Percentiles rank a stretch among this genome's conserved stretches.
Conservation (phyloP, 2,888 invertebrate genomes). For the Drosophila colorata region DNA sequence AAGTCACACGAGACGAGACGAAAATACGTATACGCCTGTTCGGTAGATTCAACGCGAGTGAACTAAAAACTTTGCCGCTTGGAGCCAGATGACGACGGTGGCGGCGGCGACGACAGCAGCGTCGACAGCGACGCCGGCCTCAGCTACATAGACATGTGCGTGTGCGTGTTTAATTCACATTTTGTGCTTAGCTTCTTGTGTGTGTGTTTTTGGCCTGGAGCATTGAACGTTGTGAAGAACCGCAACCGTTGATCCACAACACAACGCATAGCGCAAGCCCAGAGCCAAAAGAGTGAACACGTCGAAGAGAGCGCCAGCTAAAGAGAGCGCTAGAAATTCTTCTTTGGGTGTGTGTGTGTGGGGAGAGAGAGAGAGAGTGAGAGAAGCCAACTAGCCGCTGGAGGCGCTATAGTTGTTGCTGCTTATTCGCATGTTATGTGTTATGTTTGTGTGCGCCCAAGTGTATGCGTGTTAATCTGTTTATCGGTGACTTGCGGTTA, state of each 20-base stretch:
- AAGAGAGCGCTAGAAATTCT: slow-evolving; percentile 44
- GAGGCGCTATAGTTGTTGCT: not conserved
- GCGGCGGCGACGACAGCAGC: slow-evolving; percentile 24
- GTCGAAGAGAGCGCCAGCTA: slow-evolving; percentile 4
- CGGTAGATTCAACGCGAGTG: slow-evolving; percentile 80
- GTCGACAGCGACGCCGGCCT: slow-evolving; percentile 39
- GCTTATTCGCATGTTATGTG: not conserved
- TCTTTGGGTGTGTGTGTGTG: slow-evolving; percentile 10
- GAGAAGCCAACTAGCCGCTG: not conserved
- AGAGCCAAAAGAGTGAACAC: slow-evolving; percentile 11
- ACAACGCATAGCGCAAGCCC: slow-evolving; percentile 23
- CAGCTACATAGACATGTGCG: slow-evolving; percentile 24
- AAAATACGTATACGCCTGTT: slow-evolving; percentile 77
- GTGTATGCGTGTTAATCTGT: not conserved
- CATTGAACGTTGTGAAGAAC: slow-evolving; percentile 68
- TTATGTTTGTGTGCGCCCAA: not conserved
- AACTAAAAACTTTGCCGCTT: slow-evolving; percentile 66
- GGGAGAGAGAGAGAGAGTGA: not conserved
- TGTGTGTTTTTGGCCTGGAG: slow-evolving; percentile 46
- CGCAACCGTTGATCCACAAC: slow-evolving; percentile 65
- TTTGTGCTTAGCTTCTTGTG: slow-evolving; percentile 17
- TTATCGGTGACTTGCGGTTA: slow-evolving; percentile 35
- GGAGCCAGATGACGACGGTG: slow-evolving; percentile 21
- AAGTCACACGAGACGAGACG: slow-evolving; percentile 41
- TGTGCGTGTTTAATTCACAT: slow-evolving; percentile 42